Evolutionary conservation across 1,140 invertebrate genomes (phyloP), one percentile per base, ranked within the genome.

Genomic region (Drosophila nigrodunni): DNA sequence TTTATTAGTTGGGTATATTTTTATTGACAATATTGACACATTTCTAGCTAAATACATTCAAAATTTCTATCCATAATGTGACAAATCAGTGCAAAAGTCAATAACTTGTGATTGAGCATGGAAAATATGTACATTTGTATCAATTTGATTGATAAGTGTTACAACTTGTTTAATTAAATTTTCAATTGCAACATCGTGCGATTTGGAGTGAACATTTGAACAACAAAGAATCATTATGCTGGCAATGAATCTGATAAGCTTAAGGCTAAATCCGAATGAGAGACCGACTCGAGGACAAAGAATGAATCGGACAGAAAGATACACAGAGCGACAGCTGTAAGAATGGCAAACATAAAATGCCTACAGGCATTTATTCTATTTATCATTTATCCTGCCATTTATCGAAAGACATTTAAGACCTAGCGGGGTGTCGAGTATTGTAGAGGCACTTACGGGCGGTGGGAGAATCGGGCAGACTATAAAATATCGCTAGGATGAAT

Each of bases 181-280:
- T 76, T 62, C 70, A 72, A 81, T 85, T 66, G 39, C 18, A 64
- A 15, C 60, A 11, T 35, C 47, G 67, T 37, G 37, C 30, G 15
- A 67, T 52, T 52, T 59, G 39, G 49, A 73, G 50, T 39, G 66
- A 62, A 70, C 25, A 30, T 72, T 37, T 7, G 37, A 43, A 21
- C 65, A 49, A 55, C 59, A 78, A 66, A 46, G 54, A 69, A 71
- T 82, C 83, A 87, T 87, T 88, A 83, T 77, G 80, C 77, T 47
- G 59, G 80, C 80, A 75, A 88, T 88, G 83, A 82, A 87, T 87
- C 76, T 80, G 80, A 87, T 88, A 83, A 87, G 83, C 83, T 87
- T 88, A 87, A 72, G 78, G 83, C 74, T 73, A 87, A 87, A 89
- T 89, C 85, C 74, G 57, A 70, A 82, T 74, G 59, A 76, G 82